phyloP scores from a whole-genome alignment of 2,888 invertebrate genomes.

The Ormyrus thymus region DNA sequence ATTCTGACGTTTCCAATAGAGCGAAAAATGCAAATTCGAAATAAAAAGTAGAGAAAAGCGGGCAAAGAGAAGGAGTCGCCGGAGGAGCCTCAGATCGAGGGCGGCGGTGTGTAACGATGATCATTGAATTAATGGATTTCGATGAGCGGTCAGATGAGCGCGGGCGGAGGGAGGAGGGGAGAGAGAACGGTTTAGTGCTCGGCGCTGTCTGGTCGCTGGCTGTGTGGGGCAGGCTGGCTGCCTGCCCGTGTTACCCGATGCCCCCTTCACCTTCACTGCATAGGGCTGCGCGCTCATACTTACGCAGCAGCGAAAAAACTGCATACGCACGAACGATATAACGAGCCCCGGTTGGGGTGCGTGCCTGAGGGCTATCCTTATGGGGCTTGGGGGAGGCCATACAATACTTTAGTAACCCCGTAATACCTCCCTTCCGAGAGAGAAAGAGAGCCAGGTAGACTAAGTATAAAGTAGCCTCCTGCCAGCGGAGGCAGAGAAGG shows the following conservation, averaged over 20 bases:
- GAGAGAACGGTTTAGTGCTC: constrained; percentile 1
- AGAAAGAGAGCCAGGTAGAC: constrained; percentile 64
- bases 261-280: constrained; percentile 73
- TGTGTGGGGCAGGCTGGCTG: constrained; percentile 57
- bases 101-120: not conserved
- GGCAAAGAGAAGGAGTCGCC: no score
- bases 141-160: not conserved
- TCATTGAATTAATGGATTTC: constrained; percentile 31
- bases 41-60: no score
- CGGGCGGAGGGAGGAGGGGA: not conserved
- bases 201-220: constrained; percentile 10
- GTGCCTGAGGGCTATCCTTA: constrained; percentile 73
- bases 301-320: constrained; percentile 63
- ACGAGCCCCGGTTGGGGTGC: constrained; percentile 63
- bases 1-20: no score
- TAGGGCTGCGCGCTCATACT: constrained; percentile 67
- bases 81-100: no score
- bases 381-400: constrained; percentile 74
- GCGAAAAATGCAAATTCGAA: no score
- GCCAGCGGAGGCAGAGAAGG: constrained; percentile 58
- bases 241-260: constrained; percentile 70
- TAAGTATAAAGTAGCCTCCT: constrained; percentile 64
- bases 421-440: constrained; percentile 68
- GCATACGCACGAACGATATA: constrained; percentile 68
- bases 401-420: constrained; percentile 74